A percentile compares a stretch with the other conserved stretches of the same genome.
Evolutionary conservation across 2,797 vertebrate species (phyloP).

Genomic region (Enteromius viviparus): DNA sequence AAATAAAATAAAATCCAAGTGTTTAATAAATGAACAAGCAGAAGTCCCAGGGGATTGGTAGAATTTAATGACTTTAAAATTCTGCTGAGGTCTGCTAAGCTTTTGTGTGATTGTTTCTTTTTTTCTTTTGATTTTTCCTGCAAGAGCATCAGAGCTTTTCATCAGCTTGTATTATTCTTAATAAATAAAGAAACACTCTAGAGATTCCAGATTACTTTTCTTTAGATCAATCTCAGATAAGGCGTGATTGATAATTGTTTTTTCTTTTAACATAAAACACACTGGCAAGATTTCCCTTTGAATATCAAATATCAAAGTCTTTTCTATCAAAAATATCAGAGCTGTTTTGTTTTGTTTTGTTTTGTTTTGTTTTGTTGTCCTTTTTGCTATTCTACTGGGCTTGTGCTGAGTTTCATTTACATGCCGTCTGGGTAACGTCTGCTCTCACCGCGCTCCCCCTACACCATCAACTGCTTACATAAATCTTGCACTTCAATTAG

Average conservation of each 20-base stretch:
- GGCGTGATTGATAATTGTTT: not conserved
- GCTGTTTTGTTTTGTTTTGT: constrained; percentile 1
- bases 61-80: not conserved
- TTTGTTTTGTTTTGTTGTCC: constrained; percentile 61
- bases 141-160: not conserved
- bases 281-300: not conserved
- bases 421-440: constrained; percentile 61
- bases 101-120: not conserved
- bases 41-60: not conserved
- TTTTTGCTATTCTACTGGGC: constrained; percentile 70
- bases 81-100: not conserved
- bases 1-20: not conserved
- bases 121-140: not conserved
- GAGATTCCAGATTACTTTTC: not conserved
- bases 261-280: not conserved
- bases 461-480: constrained; percentile 68
- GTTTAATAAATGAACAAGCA: not conserved
- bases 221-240: not conserved
- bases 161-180: not conserved
- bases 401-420: constrained; percentile 71
- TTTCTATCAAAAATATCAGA: not conserved
- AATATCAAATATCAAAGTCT: not conserved
- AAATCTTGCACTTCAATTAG: constrained; percentile 75
- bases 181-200: not conserved
- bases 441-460: constrained; percentile 60